phyloP scores from a whole-genome alignment of 1,140 invertebrate genomes.

The Drosophila guanche region DNA sequence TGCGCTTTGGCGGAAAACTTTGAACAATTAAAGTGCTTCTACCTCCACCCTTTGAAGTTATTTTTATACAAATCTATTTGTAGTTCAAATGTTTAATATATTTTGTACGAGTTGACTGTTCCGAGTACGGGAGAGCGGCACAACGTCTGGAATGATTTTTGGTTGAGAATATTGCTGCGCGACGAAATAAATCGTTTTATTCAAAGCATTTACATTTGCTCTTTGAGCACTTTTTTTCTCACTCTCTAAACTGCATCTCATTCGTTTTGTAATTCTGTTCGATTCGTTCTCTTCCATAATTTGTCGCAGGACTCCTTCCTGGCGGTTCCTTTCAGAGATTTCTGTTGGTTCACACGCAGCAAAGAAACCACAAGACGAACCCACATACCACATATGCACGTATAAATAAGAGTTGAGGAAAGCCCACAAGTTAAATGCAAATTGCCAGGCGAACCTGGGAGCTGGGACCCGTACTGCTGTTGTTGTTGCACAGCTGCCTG shows the following conservation, averaged over 20 bases:
- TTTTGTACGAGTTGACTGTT: too few relatives aligned
- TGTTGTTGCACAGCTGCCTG: conserved; percentile 49
- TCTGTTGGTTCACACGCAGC: conserved; percentile 54
- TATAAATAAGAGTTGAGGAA: conserved; percentile 58
- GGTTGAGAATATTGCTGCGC: too few relatives aligned
- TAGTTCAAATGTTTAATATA: not conserved
- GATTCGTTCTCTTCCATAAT: too few relatives aligned
- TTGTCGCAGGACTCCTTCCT: conserved; percentile 6
- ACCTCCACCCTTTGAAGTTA: not conserved
- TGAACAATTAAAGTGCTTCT: too few relatives aligned
- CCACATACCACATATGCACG: not conserved
- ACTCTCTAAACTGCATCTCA: too few relatives aligned
- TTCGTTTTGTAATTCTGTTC: not conserved
- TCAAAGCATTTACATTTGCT: too few relatives aligned
- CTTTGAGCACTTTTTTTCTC: too few relatives aligned
- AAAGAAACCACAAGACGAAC: conserved; percentile 42
- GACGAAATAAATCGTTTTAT: too few relatives aligned
- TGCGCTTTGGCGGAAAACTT: conserved; percentile 30
- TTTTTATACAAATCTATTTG: conserved; percentile 11
- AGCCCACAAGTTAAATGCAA: conserved; percentile 71
- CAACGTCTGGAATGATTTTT: too few relatives aligned
- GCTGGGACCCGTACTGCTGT: conserved; percentile 36
- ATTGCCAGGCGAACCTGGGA: conserved; percentile 30
- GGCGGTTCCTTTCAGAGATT: not conserved
- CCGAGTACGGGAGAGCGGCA: too few relatives aligned